Base-by-base conservation (phyloP, 2,797 vertebrate genomes). In the Thalassophryne amazonica region DNA sequence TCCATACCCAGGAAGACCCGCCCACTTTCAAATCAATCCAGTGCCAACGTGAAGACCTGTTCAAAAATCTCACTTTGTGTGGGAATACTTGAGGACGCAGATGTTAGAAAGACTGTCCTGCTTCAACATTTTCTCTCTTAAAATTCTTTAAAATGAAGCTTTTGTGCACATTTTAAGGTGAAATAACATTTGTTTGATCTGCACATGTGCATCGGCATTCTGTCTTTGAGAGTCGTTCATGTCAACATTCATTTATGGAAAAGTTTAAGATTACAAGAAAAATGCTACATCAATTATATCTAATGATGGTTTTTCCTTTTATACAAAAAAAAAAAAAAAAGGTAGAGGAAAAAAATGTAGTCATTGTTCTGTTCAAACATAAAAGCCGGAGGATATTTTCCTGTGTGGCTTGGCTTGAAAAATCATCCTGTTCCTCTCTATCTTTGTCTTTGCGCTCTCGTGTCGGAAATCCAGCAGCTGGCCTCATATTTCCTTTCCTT, bases 221-320 rank as follows among this genome's bases (percentile, higher is more conserved):
- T 63, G 60, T 5, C 35, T 58, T 16, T 17, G n/a, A 25, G 33
- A 29, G 35, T 25, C 37, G 48, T 35, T 60, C 41, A 37, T 37
- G 69, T 71, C 50, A 69, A 10, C 28, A 47, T 51, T 34, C 42
- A 57, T 49, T 40, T 45, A 73, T 54, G 54, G 32, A 59, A 41
- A 32, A 35, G 46, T 32, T 18, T 23, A n/a, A 8, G 61, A 78
- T 78, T 56, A 76, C 72, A 68, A 66, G 54, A 22, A 60, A 53
- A 12, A 24, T 24, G 51, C 62, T 57, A 35, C 37, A 47, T 80
- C 60, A 74, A 46, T 66, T 52, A 40, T 47, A 34, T 23, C 17
- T 2, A 11, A 38, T 50, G 53, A 55, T 37, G 30, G 28, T 60
- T 67, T 76, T 73, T 61, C 45, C 48, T 56, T 58, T 53, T 33